Evolutionary conservation across 2,888 invertebrate genomes (phyloP), one percentile per base, ranked within the genome.

Genomic region (Antheraea assamensis): DNA sequence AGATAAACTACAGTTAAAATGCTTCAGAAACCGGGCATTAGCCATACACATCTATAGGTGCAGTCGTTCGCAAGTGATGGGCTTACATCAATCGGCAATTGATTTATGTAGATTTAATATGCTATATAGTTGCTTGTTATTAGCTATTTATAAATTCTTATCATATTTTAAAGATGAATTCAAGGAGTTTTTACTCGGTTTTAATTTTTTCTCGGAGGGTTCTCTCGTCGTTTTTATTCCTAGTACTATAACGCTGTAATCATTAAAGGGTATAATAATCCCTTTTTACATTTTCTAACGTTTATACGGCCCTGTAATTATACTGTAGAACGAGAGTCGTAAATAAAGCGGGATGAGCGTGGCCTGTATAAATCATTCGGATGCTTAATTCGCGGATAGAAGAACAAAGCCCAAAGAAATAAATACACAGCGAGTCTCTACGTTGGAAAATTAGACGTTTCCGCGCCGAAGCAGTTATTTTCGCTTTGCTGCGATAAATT

Each of bases 291-390:
- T 90, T 91, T 87, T 87, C 88, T 83, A 90, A 88, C 89, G 89
- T 92, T 92, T 90, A 90, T 87, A 87, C 87, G 83, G 85, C 85
- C 85, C 89, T 89, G 90, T 93, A 93, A 94, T 94, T 93, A 93
- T 92, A 91, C 90, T 87, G 88, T 88, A 87, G 87, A 88, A 88
- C 88, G 89, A 84, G 85, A 85, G 85, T 87, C 92, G 92, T 94
- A 94, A 94, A 94, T 93, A 93, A 93, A 92, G 78, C 85, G 87
- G 94, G 92, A 92, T 93, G 91, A 93, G 88, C 90, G 87, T 86
- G 88, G 90, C 90, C 90, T 91, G 88, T 92, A 92, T 94, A 94
- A 94, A 94, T 94, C 93, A 94, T 94, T 93, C 89, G 82, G 83
- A 85, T 86, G 84, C 85, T 90, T 93, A 92, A 92, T 92, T 93